phyloP scores from a whole-genome alignment of 2,888 invertebrate species.

The Macaria liturata region DNA sequence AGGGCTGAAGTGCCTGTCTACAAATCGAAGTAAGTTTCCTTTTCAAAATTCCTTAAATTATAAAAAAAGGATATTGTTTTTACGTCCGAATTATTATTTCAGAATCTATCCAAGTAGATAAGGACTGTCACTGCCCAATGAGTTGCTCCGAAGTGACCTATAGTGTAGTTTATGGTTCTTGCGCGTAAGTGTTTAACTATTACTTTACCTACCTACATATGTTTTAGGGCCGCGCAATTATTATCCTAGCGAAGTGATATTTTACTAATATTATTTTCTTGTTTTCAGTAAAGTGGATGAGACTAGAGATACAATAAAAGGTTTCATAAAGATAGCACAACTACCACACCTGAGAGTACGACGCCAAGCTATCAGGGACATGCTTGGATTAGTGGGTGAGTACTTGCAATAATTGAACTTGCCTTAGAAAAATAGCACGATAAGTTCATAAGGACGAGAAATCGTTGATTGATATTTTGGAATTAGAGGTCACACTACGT shows the following conservation, averaged over 20 bases:
- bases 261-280: too few species aligned
- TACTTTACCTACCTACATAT: too few species aligned
- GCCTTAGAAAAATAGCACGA: neutral
- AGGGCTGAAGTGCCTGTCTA: slow-evolving; percentile 82
- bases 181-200: slow-evolving; percentile 61
- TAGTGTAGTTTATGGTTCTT: slow-evolving; percentile 71
- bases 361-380: slow-evolving; percentile 84
- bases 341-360: slow-evolving; percentile 82
- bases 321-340: slow-evolving; percentile 74
- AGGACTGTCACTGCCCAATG: slow-evolving; percentile 81
- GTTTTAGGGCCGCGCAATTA: too few species aligned
- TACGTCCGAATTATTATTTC: slow-evolving; percentile 1
- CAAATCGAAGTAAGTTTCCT: slow-evolving; percentile 54
- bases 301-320: slow-evolving; percentile 30
- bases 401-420: neutral
- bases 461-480: too few species aligned
- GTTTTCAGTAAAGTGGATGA: slow-evolving; percentile 10
- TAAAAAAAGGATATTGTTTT: too few species aligned
- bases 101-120: slow-evolving; percentile 30
- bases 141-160: slow-evolving; percentile 84
- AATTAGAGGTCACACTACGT: too few species aligned
- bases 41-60: too few species aligned
- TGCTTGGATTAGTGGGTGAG: slow-evolving; percentile 84
- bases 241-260: too few species aligned
- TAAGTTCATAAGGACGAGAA: too few species aligned